phyloP scores from a whole-genome alignment of 2,888 invertebrate genomes.

The Rhagonycha lutea region DNA sequence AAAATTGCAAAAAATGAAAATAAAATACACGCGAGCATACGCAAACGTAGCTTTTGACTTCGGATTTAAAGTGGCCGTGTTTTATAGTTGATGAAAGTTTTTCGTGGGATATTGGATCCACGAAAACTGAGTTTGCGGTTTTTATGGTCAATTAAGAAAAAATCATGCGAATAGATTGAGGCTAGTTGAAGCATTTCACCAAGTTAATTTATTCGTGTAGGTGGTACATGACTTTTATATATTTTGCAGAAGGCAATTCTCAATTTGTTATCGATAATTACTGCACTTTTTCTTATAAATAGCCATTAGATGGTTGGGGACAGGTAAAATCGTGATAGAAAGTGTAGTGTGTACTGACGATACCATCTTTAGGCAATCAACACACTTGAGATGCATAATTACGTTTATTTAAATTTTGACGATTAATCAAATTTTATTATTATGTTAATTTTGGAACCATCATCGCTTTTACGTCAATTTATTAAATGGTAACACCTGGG shows the following conservation, averaged over 20 bases:
- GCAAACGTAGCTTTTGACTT: neutral
- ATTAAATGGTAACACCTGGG: neutral
- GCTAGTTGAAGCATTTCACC: neutral
- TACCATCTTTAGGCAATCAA: neutral
- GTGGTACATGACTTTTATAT: neutral
- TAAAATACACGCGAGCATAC: no score
- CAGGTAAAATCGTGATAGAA: neutral
- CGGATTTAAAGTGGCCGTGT: neutral
- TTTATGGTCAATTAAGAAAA: neutral
- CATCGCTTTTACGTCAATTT: neutral
- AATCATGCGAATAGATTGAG: neutral
- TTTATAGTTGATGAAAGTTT: neutral
- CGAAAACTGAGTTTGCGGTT: neutral
- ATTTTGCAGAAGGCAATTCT: neutral
- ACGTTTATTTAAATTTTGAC: neutral
- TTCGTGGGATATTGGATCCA: neutral
- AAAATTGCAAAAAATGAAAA: no score
- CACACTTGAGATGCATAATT: neutral
- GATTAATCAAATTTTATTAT: neutral
- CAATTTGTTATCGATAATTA: neutral
- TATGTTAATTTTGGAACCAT: neutral
- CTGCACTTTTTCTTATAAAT: neutral
- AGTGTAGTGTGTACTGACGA: neutral
- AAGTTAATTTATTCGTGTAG: neutral
- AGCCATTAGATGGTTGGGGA: neutral